Base-by-base conservation (phyloP, 2,888 invertebrate species). In the Drosophila nr. perissopoda region DNA sequence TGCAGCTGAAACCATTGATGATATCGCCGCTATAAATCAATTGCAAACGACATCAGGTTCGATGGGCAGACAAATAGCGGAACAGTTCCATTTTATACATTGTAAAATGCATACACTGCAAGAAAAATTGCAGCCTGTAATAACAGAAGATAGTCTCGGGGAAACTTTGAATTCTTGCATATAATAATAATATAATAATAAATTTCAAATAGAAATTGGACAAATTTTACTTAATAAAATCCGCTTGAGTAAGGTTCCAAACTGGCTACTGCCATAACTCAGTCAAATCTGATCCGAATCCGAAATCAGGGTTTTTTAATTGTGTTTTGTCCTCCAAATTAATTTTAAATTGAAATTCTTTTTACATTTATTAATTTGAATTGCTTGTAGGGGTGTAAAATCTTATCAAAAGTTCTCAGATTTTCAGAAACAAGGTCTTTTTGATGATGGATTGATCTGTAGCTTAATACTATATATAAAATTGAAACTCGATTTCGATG, bases 21-120 rank as follows among this genome's bases (percentile, higher is more conserved):
- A 77, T 80, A 80, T 78, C 78, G 34, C 2, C 33, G 25, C 64
- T 56, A 79, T 79, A 76, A 81, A 82, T 84, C 77, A 84, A 74
- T 70, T 80, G 78, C 38, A 60, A 73, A 81, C 65, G 77, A 77
- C 74, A 81, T 81, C 79, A 81, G 81, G 79, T 79, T 79, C 77
- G 25, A 58, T 59, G 33, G 51, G 62, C 58, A 56, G 64, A 65
- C 81, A 73, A 79, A 76, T 66, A 61, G 27, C 40, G 36, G 4
- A 18, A 21, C 49, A 48, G 13, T 56, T 63, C 51, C 25, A 49
- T 7, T 46, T 33, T 33, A 34, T 49, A 58, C 40, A 25, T 38
- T 58, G n/a, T 36, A 27, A 54, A 54, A 46, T 18, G 40, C 36
- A 33, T 68, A 52, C 81, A 70, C 65, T 25, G 59, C 4, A 3